phyloP scores from a whole-genome alignment of 2,888 invertebrate species.

The Fabriciana adippe region DNA sequence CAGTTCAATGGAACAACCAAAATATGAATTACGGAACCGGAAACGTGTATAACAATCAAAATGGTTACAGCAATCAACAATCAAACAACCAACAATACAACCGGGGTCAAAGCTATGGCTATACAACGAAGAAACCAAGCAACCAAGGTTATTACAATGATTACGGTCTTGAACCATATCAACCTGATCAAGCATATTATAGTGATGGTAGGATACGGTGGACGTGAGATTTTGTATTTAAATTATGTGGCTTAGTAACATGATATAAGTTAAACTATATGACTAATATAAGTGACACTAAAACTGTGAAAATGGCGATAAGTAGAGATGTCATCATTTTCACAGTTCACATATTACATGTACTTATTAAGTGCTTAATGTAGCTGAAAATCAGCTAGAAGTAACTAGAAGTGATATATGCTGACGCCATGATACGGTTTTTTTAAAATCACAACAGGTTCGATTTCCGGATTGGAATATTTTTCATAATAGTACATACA shows the following conservation, averaged over 20 bases:
- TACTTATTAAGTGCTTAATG: no score
- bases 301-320: not conserved
- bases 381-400: no score
- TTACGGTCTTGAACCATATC: conserved; percentile 7
- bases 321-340: no score
- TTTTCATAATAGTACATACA: no score
- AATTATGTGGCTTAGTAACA: no score
- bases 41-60: conserved; percentile 4
- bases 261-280: not conserved
- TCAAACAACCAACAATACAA: conserved; percentile 2
- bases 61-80: conserved; percentile 16
- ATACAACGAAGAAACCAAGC: conserved; percentile 28
- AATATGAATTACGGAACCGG: not conserved
- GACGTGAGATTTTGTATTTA: conserved; percentile 10
- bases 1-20: conserved; percentile 18
- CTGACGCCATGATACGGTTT: no score
- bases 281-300: not conserved
- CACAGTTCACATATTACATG: no score
- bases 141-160: conserved; percentile 10
- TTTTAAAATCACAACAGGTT: no score
- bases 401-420: no score
- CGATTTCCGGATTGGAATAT: no score
- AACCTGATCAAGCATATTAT: conserved; percentile 17
- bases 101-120: conserved; percentile 13
- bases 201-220: conserved; percentile 28